Conservation (phyloP, 2,797 vertebrate species). For the Lithobates pipiens region DNA sequence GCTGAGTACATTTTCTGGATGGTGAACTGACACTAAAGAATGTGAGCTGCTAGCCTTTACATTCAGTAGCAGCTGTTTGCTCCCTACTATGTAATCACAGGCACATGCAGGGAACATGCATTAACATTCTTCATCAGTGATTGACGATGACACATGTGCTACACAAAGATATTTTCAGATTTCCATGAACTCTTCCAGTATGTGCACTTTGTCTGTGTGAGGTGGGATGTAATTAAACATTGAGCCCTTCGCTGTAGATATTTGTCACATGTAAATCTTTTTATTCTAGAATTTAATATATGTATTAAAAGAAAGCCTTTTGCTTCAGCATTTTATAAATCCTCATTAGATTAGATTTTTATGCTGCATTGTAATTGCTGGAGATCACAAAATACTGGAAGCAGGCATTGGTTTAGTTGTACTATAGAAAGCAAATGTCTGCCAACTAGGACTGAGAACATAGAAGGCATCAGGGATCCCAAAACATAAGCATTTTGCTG, state of each 20-base stretch:
- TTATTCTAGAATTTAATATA: neutral
- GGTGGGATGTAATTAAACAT: conserved; percentile 17
- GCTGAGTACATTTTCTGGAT: conserved; percentile 15
- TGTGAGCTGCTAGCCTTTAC: conserved; percentile 46
- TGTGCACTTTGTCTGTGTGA: conserved; percentile 15
- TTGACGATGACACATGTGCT: conserved; percentile 45
- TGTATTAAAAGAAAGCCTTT: neutral
- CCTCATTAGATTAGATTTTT: too few relatives aligned
- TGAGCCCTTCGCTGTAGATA: neutral
- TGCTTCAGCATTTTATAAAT: neutral
- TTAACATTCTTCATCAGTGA: conserved; percentile 56
- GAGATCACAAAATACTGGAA: too few relatives aligned
- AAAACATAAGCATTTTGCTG: too few relatives aligned
- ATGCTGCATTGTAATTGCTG: too few relatives aligned
- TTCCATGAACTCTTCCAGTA: conserved; percentile 33
- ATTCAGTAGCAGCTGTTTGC: conserved; percentile 55
- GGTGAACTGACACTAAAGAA: conserved; percentile 43
- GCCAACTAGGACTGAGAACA: too few relatives aligned
- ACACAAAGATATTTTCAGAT: conserved; percentile 50
- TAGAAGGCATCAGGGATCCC: too few relatives aligned
- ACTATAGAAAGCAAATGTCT: too few relatives aligned
- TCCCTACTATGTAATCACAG: conserved; percentile 45
- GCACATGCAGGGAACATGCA: conserved; percentile 57
- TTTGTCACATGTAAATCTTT: neutral
- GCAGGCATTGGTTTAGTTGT: too few relatives aligned